These are phyloP conservation scores for Hippocampus zosterae DNA, from an alignment of 2,113 vertebrate genomes.

Conservation along the genomic window DNA sequence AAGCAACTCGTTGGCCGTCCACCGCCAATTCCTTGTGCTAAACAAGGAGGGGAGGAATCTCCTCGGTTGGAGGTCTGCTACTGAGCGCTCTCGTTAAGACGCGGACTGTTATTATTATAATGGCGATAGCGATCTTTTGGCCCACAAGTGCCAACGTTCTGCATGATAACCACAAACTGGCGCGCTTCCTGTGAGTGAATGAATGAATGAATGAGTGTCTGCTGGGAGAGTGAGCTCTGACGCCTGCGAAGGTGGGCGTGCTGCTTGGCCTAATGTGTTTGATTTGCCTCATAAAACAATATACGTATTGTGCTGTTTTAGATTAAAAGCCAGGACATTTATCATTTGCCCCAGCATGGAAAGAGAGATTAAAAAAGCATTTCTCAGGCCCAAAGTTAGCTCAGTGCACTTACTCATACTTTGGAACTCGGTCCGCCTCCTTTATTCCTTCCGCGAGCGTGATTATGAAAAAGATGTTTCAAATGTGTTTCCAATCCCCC, in stretches of 20 bases:
- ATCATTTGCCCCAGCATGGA: slow-evolving; percentile 53
- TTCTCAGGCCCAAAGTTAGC: slow-evolving; percentile 55
- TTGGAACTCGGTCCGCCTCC: slow-evolving; percentile 43
- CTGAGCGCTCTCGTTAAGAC: slow-evolving; percentile 32
- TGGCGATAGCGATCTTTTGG: slow-evolving; percentile 28
- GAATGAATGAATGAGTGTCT: slow-evolving; percentile 22
- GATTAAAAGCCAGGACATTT: slow-evolving; percentile 48
- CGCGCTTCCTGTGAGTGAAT: slow-evolving; percentile 19
- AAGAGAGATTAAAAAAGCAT: slow-evolving; percentile 44
- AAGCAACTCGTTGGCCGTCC: not conserved
- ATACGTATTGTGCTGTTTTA: slow-evolving; percentile 31
- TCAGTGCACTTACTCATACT: slow-evolving; percentile 58
- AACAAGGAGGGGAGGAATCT: not conserved
- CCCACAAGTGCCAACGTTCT: slow-evolving; percentile 32
- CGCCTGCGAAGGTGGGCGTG: slow-evolving; percentile 19
- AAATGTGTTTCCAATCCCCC: slow-evolving; percentile 67
- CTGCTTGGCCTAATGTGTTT: slow-evolving; percentile 27
- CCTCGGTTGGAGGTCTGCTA: not conserved
- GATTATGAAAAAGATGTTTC: slow-evolving; percentile 66
- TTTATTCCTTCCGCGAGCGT: slow-evolving; percentile 50
- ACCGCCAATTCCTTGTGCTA: not conserved
- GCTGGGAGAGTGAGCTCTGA: slow-evolving; percentile 11
- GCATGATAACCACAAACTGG: slow-evolving; percentile 31
- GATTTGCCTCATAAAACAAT: slow-evolving; percentile 36
- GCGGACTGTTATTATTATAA: slow-evolving; percentile 36